Conservation (phyloP, 2,888 invertebrate species). For the Apantesis nais region DNA sequence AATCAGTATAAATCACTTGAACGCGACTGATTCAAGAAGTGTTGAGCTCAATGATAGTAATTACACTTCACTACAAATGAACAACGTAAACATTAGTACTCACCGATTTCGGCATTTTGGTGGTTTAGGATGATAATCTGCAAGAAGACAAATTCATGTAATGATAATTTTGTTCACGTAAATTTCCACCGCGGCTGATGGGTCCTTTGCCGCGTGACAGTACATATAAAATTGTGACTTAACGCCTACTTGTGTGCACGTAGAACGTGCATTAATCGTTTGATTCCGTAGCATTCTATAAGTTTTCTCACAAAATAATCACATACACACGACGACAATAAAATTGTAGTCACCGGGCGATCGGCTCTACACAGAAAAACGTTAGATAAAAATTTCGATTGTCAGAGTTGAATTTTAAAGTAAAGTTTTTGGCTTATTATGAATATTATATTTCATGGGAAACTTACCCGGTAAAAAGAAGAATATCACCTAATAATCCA, state of each 20-base stretch:
- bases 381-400: conserved; percentile 49
- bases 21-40: conserved; percentile 35
- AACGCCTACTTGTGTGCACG: conserved; percentile 42
- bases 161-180: conserved; percentile 57
- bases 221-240: conserved; percentile 59
- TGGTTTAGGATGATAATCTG: conserved; percentile 82
- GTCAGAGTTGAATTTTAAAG: conserved; percentile 27
- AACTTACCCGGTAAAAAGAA: conserved; percentile 80
- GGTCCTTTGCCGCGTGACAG: conserved; percentile 65
- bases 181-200: conserved; percentile 56
- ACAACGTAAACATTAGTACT: conserved; percentile 65
- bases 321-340: conserved; percentile 60
- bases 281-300: conserved; percentile 44
- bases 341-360: conserved; percentile 75
- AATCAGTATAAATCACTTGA: conserved; percentile 70
- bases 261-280: conserved; percentile 39
- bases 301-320: conserved; percentile 62
- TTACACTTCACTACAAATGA: conserved; percentile 34
- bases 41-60: conserved; percentile 16
- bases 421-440: conserved; percentile 19
- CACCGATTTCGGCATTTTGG: conserved; percentile 88
- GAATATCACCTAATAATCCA: conserved; percentile 85
- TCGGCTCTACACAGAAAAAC: conserved; percentile 59
- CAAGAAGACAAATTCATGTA: conserved; percentile 63
- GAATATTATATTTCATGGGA: conserved; percentile 24